Base-by-base conservation (phyloP, 2,888 invertebrate species). In the Cyclophora punctaria region DNA sequence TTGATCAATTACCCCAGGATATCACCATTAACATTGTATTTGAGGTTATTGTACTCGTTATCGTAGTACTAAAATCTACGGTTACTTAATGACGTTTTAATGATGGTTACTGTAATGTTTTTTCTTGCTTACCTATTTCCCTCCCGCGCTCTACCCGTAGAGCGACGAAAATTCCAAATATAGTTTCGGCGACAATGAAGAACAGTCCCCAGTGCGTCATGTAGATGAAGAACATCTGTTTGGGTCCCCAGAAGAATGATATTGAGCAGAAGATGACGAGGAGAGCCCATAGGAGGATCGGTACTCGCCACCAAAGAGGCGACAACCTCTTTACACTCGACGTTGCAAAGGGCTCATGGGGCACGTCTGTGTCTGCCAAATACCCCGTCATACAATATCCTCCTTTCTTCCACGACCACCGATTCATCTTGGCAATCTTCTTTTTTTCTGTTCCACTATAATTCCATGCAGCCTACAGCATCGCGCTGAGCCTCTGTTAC, bases 141-240 rank as follows among this genome's bases (percentile, higher is more conserved):
- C 62, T 59, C 58, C 61, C 69, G 41, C 59, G 67, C 35, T 66
- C 65, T 33, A 55, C 66, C 59, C 69, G 76, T 33, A 78, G 56
- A 46, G 79, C 68, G 4, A 84, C 83, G 33, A 76, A 51, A 54
- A 85, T 78, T 7, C 86, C 87, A 51, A 87, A 80, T 5, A 73
- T 57, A 0, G 82, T 73, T 58, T 87, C 84, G 44, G 80, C 51
- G 47, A 82, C 67, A 45, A 88, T 78, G 48, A 88, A 68, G 3
- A 83, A 57, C 41, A 90, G 73, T 2, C 90, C 90, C 90, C 90
- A 90, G 61, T 90, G 89, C 3, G 90, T 90, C 79, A 90, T 87
- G 64, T 90, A 90, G 33, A 90, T 69, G 52, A 88, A 75, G 72
- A 84, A 90, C 73, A 81, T 87, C 53, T 76, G 78, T 2, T 68